These are phyloP conservation scores for Keiferia lycopersicella DNA, from an alignment of 2,888 invertebrate genomes.

Conservation along the genomic window DNA sequence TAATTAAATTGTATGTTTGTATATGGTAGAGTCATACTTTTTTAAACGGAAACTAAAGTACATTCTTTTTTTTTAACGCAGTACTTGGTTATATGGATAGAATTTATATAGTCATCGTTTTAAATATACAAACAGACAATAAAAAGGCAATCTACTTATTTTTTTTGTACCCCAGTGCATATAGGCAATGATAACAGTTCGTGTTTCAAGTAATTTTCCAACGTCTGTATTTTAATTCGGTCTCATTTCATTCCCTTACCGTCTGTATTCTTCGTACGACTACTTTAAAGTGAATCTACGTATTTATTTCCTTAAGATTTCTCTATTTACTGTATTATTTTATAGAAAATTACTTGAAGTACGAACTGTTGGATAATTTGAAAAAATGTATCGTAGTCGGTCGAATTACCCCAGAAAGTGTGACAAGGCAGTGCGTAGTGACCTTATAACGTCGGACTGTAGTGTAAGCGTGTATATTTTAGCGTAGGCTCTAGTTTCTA, in stretches of 20 bases:
- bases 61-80: too few species aligned
- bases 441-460: constrained; percentile 54
- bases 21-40: background rate
- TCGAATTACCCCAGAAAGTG: constrained; percentile 32
- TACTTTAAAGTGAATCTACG: background rate
- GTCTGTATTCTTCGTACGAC: constrained; percentile 14
- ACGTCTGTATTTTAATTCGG: background rate
- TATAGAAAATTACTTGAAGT: constrained; percentile 4
- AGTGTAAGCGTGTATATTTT: constrained; percentile 36
- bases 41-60: background rate
- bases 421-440: constrained; percentile 62
- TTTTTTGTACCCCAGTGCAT: constrained; percentile 10
- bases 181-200: constrained; percentile 1
- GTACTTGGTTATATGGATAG: too few species aligned
- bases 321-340: background rate
- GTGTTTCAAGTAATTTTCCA: constrained; percentile 12
- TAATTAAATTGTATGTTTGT: background rate
- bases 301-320: background rate
- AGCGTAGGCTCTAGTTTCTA: constrained; percentile 21
- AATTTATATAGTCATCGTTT: too few species aligned
- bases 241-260: background rate
- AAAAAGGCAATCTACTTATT: background rate
- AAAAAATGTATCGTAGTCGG: background rate
- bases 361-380: background rate
- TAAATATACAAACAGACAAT: constrained; percentile 15